Conservation (phyloP, 1,140 invertebrate species). For the Nixonia krombeini region DNA sequence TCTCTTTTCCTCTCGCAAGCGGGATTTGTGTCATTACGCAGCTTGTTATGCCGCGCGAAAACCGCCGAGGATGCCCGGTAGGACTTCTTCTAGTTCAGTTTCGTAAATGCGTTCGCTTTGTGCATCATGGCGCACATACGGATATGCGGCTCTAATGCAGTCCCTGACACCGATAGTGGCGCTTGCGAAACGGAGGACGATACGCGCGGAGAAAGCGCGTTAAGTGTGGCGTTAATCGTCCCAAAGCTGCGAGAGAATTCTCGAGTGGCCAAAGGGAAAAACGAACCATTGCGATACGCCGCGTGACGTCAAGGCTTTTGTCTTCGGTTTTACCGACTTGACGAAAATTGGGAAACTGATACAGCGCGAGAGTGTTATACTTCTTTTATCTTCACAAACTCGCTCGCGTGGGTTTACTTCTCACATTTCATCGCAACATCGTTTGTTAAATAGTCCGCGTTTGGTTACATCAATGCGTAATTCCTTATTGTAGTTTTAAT, state of each 20-base stretch:
- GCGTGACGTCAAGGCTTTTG: conserved; percentile 32
- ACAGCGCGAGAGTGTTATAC: too few species aligned
- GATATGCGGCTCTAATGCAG: conserved; percentile 15
- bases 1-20: too few species aligned
- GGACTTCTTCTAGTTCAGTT: conserved; percentile 26
- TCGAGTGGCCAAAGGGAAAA: conserved; percentile 12
- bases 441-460: too few species aligned
- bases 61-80: conserved; percentile 11
- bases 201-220: conserved; percentile 45
- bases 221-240: conserved; percentile 36
- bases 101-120: conserved; percentile 37
- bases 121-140: conserved; percentile 4
- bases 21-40: too few species aligned
- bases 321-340: conserved; percentile 8
- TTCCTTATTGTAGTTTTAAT: too few species aligned
- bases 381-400: not conserved
- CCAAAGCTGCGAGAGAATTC: conserved; percentile 25
- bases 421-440: too few species aligned
- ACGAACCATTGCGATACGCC: conserved; percentile 19
- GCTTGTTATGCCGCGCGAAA: conserved; percentile 39
- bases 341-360: conserved; percentile 29
- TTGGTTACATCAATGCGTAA: too few species aligned
- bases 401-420: too few species aligned
- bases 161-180: conserved; percentile 51
- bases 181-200: conserved; percentile 29